Conservation (phyloP, 2,888 invertebrate genomes). For the Megaustenia siamemsis region DNA sequence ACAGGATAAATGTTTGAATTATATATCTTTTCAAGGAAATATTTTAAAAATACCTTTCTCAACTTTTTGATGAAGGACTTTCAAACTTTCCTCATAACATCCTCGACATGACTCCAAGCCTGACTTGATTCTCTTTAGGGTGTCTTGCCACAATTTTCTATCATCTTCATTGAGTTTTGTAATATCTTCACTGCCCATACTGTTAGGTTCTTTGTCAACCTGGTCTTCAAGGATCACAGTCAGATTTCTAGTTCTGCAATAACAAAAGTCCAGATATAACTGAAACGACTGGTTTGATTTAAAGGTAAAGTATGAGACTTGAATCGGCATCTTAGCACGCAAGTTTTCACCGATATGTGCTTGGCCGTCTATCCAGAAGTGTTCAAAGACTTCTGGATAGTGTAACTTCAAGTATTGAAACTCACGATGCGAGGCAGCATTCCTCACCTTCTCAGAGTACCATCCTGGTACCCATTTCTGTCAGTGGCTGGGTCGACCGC, state of each 20-base stretch:
- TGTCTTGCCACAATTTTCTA: slow-evolving; percentile 12
- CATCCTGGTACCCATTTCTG: no score
- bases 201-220: slow-evolving; percentile 31
- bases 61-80: slow-evolving; percentile 20
- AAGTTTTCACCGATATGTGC: no score
- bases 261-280: neutral
- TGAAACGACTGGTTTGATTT: neutral
- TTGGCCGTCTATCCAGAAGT: no score
- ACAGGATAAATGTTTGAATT: no score
- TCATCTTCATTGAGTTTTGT: slow-evolving; percentile 14
- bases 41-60: slow-evolving; percentile 5
- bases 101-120: slow-evolving; percentile 33
- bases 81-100: slow-evolving; percentile 48
- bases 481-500: no score
- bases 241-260: slow-evolving; percentile 40
- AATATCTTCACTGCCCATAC: neutral
- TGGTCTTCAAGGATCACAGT: slow-evolving; percentile 28
- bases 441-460: no score
- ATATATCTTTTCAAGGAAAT: no score
- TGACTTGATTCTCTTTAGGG: slow-evolving; percentile 23
- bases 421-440: no score
- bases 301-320: no score
- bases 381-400: no score
- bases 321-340: no score
- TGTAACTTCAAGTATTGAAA: no score